Evolutionary conservation across 1,140 invertebrate species (phyloP), one percentile per base, ranked within the genome.

Genomic region (Drosophila tristis): DNA sequence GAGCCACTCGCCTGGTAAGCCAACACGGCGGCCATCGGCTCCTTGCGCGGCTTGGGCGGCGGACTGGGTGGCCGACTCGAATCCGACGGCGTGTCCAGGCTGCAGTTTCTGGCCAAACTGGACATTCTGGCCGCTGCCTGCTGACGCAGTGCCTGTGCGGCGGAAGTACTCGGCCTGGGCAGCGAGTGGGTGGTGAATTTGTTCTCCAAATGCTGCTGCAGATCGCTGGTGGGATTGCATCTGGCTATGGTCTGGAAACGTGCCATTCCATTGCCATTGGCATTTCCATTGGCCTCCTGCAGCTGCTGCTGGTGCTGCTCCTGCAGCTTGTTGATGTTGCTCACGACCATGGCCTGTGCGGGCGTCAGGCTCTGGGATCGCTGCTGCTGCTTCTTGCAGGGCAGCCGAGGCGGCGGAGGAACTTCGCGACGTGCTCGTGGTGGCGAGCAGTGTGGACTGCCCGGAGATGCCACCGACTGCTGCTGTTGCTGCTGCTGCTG

Each of bases 1-100:
- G 96, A 97, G 1, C 96, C 96, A 47, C 96, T 97, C 1, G 96
- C 95, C 65, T 96, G 96, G 78, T 97, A 97, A 0, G 94, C 93
- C 23, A 94, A 92, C 20, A 94, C 93, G 6, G 94, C 85, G 0
- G 80, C 89, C 58, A 93, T 92, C 44, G 93, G 93, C 13, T 92
- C 93, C 72, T 93, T 93, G 11, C 91, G 84, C 2, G 95, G 96
- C 92, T 96, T 96, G 0, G 96, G 96, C 8, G 96, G 96, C 7
- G 96, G 95, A 78, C 93, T 93, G 0, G 92, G 91, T 9, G 92
- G 61, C 59, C 78, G 68, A 39, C 35, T 39, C 0, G 73, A 51
- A 42, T 92, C 89, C 2, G 76, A 35, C 16, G 74, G 54, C 13
- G 76, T 67, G 43, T 91, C 90, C 8, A 76, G 35, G 81, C 94